phyloP scores from a whole-genome alignment of 2,797 vertebrate genomes.

The Crocidura indochinensis region DNA sequence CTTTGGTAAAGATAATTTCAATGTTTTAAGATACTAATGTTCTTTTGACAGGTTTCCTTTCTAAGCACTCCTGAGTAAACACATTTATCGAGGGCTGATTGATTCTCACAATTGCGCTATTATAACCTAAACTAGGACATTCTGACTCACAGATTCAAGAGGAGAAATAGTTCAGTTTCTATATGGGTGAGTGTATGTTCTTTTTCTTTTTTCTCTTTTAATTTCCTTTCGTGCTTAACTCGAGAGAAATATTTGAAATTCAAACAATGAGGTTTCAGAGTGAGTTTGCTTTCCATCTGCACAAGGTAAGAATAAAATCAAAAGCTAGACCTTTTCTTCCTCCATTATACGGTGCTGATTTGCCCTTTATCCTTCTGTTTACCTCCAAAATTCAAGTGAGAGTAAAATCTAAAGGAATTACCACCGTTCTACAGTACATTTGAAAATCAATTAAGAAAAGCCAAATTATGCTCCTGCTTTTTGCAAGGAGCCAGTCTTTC shows the following conservation, averaged over 20 bases:
- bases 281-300: conserved; percentile 68
- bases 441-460: conserved; percentile 83
- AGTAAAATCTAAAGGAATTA: conserved; percentile 84
- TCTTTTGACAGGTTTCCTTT: conserved; percentile 81
- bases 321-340: conserved; percentile 54
- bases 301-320: conserved; percentile 70
- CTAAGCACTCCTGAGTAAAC: conserved; percentile 78
- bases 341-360: background rate
- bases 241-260: conserved; percentile 85
- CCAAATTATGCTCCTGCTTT: conserved; percentile 55
- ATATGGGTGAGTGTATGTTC: conserved; percentile 34
- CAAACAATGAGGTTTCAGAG: conserved; percentile 86
- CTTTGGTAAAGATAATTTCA: conserved; percentile 76
- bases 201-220: conserved; percentile 77
- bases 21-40: conserved; percentile 80
- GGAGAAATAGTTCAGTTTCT: conserved; percentile 61
- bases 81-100: conserved; percentile 80
- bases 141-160: conserved; percentile 73
- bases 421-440: conserved; percentile 78
- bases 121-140: conserved; percentile 76
- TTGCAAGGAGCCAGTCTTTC: conserved; percentile 8
- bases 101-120: conserved; percentile 83
- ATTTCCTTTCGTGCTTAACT: conserved; percentile 81
- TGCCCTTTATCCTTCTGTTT: conserved; percentile 46
- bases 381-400: conserved; percentile 80